Evolutionary conservation across 2,113 vertebrate genomes (phyloP).

Genomic region (Tapirus terrestris): DNA sequence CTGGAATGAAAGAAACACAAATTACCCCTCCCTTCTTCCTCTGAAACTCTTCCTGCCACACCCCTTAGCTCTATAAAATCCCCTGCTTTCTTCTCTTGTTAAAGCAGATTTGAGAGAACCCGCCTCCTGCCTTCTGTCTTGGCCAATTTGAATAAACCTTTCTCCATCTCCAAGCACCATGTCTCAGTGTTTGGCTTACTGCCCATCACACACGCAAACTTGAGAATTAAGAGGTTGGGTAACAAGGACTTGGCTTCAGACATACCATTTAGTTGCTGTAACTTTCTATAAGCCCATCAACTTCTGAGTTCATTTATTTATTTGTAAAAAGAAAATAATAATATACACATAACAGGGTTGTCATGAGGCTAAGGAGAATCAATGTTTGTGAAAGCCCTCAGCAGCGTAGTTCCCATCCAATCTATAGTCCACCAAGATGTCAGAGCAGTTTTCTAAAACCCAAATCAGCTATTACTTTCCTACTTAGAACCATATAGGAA

Average conservation of each 20-base stretch:
- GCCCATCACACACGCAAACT: too few species aligned
- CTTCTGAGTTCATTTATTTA: neutral
- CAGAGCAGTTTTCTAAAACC: neutral
- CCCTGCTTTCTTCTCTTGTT: too few species aligned
- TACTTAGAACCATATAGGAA: neutral
- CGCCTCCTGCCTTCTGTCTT: too few species aligned
- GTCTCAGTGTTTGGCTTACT: too few species aligned
- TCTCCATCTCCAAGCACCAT: too few species aligned
- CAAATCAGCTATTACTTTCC: neutral
- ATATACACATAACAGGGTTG: neutral
- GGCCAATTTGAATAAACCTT: too few species aligned
- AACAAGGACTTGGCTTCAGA: neutral
- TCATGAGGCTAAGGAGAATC: neutral
- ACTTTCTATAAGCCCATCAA: neutral
- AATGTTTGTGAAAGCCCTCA: neutral
- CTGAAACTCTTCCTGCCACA: too few species aligned
- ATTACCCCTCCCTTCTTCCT: too few species aligned
- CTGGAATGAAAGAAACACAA: too few species aligned
- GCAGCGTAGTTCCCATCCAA: neutral
- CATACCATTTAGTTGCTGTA: neutral
- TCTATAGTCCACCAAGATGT: neutral
- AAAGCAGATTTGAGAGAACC: too few species aligned
- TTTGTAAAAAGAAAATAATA: constrained; percentile 10
- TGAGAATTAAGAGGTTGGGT: too few species aligned
- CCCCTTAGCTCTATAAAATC: too few species aligned